Base-by-base conservation (phyloP, 2,113 vertebrate species). In the Scalopus aquaticus region DNA sequence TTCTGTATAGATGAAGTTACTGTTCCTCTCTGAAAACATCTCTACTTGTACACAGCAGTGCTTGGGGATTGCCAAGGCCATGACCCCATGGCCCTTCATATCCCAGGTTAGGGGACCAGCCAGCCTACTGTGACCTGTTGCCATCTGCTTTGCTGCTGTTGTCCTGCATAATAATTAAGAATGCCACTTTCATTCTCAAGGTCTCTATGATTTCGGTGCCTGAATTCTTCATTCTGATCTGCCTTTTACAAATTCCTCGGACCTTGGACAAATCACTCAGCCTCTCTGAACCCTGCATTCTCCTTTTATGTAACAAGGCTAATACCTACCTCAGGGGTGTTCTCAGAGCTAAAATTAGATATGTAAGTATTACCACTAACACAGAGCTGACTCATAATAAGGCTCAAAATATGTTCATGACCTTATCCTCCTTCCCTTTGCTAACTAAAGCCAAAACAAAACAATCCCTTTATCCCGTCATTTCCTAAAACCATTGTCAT, bases 1-100 rank as follows among this genome's bases (percentile, higher is more conserved):
- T 22, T 65, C 56, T 37, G 30, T 46, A 74, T 65, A 39, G 20
- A 8, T 1, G 13, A 67, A 26, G 28, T 17, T 6, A 5, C 20
- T 0, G 2, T 46, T 67, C 37, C 20, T 35, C 42, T 64, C 4
- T 54, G 44, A 44, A 62, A 24, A 64, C 13, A n/a, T 39, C 39
- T 58, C 15, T 7, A 1, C 32, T 22, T 10, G 22, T 13, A 6
- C 6, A 2, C 54, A 30, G 87, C 30, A 9, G 1, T 42, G 62
- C 65, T 17, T 44, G 81, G 74, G 13, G 44, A 13, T 64, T 5
- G 0, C 37, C n/a, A 67, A 22, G 56, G 35, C 37, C 72, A 3
- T 26, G 51, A n/a, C 42, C 5, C 44, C 0, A 0, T 37, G n/a
- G 46, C 44, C 56, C 20, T 24, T 30, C 7, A 7, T 10, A 0